Conservation (phyloP, 2,797 vertebrate genomes). For the Aphelocoma californica region DNA sequence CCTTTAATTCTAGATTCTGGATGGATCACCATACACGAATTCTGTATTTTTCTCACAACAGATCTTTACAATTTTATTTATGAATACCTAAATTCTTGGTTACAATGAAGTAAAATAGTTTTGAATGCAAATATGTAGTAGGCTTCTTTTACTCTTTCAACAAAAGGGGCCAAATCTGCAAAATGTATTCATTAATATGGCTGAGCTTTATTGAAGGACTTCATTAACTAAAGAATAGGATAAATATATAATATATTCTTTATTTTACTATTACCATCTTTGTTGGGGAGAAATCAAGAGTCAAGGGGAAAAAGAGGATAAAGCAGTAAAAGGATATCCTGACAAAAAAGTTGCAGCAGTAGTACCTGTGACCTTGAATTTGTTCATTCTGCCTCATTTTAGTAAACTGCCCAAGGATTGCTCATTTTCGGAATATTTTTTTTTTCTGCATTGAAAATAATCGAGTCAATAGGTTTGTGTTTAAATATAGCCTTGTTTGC, state of each 20-base stretch:
- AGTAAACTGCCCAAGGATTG: background rate
- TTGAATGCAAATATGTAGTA: accelerated
- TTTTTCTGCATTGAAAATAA: background rate
- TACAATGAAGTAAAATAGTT: background rate
- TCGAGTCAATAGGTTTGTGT: constrained; percentile 4
- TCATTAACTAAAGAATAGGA: background rate
- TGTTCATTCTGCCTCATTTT: background rate
- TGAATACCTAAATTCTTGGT: background rate
- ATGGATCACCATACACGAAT: background rate
- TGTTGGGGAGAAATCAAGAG: background rate
- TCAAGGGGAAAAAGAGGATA: background rate
- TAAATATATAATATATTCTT: too few relatives aligned
- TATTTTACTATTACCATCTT: background rate
- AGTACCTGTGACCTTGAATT: background rate
- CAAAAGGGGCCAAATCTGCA: background rate
- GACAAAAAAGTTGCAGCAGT: background rate
- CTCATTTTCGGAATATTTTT: background rate
- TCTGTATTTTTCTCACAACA: background rate
- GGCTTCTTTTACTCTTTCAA: background rate
- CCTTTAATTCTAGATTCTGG: background rate
- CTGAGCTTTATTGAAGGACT: background rate
- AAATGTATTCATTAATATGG: accelerated
- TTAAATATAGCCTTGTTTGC: constrained; percentile 49
- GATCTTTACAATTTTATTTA: background rate
- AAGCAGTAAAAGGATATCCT: background rate